Percentiles rank a stretch among this genome's conserved stretches.
phyloP scores from a whole-genome alignment of 2,797 vertebrate species.

The Mallotus villosus region DNA sequence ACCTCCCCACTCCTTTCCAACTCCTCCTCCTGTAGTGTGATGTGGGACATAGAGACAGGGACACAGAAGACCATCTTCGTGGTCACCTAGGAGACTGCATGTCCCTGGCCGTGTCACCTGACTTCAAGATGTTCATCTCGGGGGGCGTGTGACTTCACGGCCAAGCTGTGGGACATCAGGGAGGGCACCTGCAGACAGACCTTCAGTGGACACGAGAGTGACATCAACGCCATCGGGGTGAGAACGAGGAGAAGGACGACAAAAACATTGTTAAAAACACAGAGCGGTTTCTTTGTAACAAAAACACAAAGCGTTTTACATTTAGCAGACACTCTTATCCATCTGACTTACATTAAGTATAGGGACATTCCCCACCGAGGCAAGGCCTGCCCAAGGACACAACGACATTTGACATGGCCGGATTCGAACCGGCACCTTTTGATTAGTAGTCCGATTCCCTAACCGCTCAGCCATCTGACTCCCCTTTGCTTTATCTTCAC shows the following conservation, averaged over 20 bases:
- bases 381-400: no score
- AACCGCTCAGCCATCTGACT: no score
- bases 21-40: conserved; percentile 67
- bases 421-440: no score
- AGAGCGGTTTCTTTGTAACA: background rate
- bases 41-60: conserved; percentile 98
- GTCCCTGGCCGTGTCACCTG: conserved; percentile 91
- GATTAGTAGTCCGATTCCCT: no score
- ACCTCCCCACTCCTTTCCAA: no score
- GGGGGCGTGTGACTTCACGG: conserved; percentile 94
- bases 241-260: conserved; percentile 31
- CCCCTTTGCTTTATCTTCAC: no score
- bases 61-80: conserved; percentile 86
- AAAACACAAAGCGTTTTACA: no score
- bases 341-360: no score
- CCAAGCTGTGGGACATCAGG: conserved; percentile 97
- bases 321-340: no score
- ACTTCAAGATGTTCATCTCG: conserved; percentile 93
- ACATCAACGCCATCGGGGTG: conserved; percentile 95
- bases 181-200: conserved; percentile 92
- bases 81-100: conserved; percentile 97
- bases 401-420: no score
- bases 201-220: conserved; percentile 91
- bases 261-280: background rate
- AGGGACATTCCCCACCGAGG: no score